Percentiles rank a stretch among this genome's conserved stretches.
These are phyloP conservation scores for Zonitis immaculata DNA, from an alignment of 2,888 invertebrate species.

Conservation along the genomic window DNA sequence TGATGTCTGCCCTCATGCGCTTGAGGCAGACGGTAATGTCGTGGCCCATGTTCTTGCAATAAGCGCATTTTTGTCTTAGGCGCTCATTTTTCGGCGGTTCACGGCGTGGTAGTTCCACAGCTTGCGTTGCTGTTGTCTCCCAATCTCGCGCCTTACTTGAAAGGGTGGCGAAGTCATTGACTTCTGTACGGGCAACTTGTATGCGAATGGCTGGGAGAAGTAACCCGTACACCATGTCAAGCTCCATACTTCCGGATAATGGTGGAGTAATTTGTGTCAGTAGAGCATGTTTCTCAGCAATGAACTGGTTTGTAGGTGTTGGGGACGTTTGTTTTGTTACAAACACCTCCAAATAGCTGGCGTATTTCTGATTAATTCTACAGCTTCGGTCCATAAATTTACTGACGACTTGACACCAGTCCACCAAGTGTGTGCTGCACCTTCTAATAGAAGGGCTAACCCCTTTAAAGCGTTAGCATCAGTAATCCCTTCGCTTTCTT, in stretches of 20 bases:
- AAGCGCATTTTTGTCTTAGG: neutral
- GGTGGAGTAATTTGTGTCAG: too few species aligned
- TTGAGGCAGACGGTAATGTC: neutral
- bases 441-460: constrained; percentile 15
- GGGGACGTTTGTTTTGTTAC: constrained; percentile 7
- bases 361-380: constrained; percentile 9
- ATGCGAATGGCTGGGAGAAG: too few species aligned
- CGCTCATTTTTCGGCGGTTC: neutral
- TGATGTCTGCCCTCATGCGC: too few species aligned
- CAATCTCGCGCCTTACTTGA: constrained; percentile 20
- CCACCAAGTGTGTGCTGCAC: constrained; percentile 18
- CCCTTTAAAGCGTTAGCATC: constrained; percentile 14
- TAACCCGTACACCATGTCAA: too few species aligned
- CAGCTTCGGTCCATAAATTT: constrained; percentile 16
- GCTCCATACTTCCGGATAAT: too few species aligned
- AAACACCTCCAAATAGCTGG: constrained; percentile 22
- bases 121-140: constrained; percentile 4
- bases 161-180: too few species aligned
- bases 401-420: constrained; percentile 10
- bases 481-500: too few species aligned
- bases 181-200: too few species aligned
- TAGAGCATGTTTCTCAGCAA: too few species aligned
- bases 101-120: neutral
- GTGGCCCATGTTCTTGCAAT: neutral
- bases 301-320: constrained; percentile 10